phyloP scores from a whole-genome alignment of 2,888 invertebrate genomes.

The Pharmacophagus antenor region DNA sequence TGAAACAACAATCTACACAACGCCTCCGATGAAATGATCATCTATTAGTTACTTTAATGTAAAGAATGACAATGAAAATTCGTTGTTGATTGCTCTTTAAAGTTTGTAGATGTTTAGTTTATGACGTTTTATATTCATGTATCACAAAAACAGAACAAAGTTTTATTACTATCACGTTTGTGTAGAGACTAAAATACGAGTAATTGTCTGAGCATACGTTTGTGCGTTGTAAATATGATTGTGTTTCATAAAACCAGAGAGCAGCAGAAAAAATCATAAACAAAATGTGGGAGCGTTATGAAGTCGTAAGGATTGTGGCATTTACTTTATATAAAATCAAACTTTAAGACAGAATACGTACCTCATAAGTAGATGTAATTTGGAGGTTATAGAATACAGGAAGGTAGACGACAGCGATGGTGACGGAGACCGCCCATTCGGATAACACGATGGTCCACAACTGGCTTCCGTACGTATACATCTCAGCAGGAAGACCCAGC shows the following conservation, averaged over 20 bases:
- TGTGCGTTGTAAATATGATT: too few species aligned
- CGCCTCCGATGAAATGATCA: neutral
- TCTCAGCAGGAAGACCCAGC: slow-evolving; percentile 87
- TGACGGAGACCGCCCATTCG: slow-evolving; percentile 84
- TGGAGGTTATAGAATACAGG: slow-evolving; percentile 88
- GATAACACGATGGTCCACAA: slow-evolving; percentile 84
- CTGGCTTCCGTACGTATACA: slow-evolving; percentile 88
- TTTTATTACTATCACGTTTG: too few species aligned
- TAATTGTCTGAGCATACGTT: too few species aligned
- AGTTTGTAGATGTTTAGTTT: too few species aligned
- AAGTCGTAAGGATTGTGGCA: neutral
- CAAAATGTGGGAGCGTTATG: too few species aligned
- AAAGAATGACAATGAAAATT: neutral
- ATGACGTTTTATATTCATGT: too few species aligned
- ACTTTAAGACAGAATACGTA: slow-evolving; percentile 46
- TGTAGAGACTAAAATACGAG: too few species aligned
- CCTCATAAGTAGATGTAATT: slow-evolving; percentile 88
- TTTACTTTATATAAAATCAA: neutral
- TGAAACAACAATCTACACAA: neutral
- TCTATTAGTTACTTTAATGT: neutral
- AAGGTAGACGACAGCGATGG: slow-evolving; percentile 84
- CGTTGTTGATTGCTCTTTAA: neutral
- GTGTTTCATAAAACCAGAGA: too few species aligned
- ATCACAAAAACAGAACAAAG: too few species aligned
- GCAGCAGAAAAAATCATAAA: too few species aligned